A percentile compares a stretch with the other conserved stretches of the same genome.
phyloP scores from a whole-genome alignment of 2,113 vertebrate species.

The Misgurnus mizolepis region DNA sequence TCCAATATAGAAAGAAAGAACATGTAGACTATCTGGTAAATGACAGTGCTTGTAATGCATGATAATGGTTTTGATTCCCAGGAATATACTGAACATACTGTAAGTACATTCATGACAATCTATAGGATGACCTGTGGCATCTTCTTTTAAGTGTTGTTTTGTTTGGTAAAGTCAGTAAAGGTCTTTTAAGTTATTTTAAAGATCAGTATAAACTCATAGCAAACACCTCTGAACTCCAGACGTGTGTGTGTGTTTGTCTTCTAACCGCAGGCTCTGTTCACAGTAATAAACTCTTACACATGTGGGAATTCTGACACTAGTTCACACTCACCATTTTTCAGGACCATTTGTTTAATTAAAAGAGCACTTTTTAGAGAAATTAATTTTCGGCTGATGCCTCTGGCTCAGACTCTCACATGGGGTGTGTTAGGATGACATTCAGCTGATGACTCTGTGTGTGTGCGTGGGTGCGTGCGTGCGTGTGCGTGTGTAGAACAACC shows the following conservation, averaged over 20 bases:
- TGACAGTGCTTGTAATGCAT: too few species aligned
- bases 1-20: too few species aligned
- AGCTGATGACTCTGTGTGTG: conserved; percentile 37
- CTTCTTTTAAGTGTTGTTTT: too few species aligned
- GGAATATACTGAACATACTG: too few species aligned
- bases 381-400: conserved; percentile 55
- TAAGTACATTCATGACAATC: too few species aligned
- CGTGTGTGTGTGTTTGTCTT: not conserved
- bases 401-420: conserved; percentile 57
- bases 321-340: conserved; percentile 58
- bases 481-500: conserved; percentile 25
- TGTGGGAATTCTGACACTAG: conserved; percentile 59
- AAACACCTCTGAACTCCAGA: not conserved
- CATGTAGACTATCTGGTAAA: too few species aligned
- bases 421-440: conserved; percentile 59
- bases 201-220: too few species aligned
- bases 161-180: too few species aligned
- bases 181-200: too few species aligned
- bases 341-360: conserved; percentile 75
- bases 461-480: not conserved
- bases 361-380: conserved; percentile 70
- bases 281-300: conserved; percentile 70
- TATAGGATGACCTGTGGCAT: too few species aligned
- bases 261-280: conserved; percentile 61
- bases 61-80: too few species aligned